Conservation (phyloP, 2,888 invertebrate species). For the Chromoteleia sp. region DNA sequence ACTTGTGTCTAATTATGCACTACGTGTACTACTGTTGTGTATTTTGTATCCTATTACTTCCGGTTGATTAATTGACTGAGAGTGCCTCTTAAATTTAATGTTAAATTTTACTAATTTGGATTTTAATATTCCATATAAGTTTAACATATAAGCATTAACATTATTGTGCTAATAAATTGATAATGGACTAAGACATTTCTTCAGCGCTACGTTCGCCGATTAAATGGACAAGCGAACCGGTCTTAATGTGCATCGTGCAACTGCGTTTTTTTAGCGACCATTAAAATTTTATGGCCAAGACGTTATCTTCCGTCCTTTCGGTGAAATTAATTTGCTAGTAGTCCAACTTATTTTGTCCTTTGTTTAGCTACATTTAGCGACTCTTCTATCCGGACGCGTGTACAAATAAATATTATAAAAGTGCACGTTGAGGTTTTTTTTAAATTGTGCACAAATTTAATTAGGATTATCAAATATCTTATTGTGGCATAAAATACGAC, state of each 20-base stretch:
- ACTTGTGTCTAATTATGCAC: no score
- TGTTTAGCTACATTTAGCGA: constrained; percentile 7
- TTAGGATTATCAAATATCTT: no score
- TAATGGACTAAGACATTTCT: constrained; percentile 38
- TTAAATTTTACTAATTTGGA: constrained; percentile 13
- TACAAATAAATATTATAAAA: not conserved
- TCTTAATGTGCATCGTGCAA: constrained; percentile 42
- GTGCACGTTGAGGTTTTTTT: not conserved
- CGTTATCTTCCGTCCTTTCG: constrained; percentile 33
- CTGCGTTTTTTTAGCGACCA: constrained; percentile 38
- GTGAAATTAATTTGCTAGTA: constrained; percentile 30
- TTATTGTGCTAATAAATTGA: constrained; percentile 40
- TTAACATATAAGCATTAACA: constrained; percentile 19
- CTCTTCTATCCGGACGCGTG: not conserved
- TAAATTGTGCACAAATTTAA: no score
- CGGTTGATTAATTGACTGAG: no score
- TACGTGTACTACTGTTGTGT: no score
- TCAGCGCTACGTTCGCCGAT: constrained; percentile 25
- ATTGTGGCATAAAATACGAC: not conserved
- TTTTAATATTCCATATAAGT: constrained; percentile 34
- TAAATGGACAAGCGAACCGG: constrained; percentile 42
- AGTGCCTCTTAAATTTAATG: no score
- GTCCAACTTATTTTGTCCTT: constrained; percentile 23
- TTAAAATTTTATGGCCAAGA: constrained; percentile 37
- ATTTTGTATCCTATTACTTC: no score